Base-by-base conservation (phyloP, 2,113 vertebrate species). In the Excalfactoria chinensis region DNA sequence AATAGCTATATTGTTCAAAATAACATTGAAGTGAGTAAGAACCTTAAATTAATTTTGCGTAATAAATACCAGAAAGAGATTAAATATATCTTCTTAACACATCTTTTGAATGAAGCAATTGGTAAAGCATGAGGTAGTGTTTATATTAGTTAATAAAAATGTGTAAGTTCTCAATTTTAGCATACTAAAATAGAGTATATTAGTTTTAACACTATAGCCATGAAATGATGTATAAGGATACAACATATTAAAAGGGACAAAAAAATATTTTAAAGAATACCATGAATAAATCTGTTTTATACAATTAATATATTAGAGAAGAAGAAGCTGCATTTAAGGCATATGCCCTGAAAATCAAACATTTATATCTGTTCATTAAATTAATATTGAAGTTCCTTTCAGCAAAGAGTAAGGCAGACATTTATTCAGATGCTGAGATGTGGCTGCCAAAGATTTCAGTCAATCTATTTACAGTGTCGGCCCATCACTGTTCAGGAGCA, bases 31-130 rank as follows among this genome's bases (percentile, higher is more conserved):
- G 12, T 58, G 71, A 59, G n/a, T 84, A 73, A 72, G 28, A 95
- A n/a, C 6, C 17, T 10, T 59, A 67, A 79, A 84, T 55, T 81
- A 85, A 80, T 64, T 90, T 94, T 70, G 63, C 32, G 32, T 81
- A 26, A 43, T 40, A 73, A 82, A 73, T 10, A 62, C 2, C 32
- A 49, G 11, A 76, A 64, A 62, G 5, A 86, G 4, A 55, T 49
- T 55, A 58, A 71, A 71, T 55, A 3, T 55, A 51, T 48, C 13
- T 62, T 76, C 55, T 66, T 66, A 76, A 70, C 7, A 34, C 1
- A 30, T 37, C 73, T 75, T 78, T 18, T 60, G 8, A 84, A n/a
- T 7, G 68, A 7, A 74, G 4, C n/a, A 40, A 60, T 68, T 22
- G 86, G 8, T 7, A 78, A 90, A 62, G 2, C 32, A 59, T 30